Evolutionary conservation across 2,888 invertebrate species (phyloP), one percentile per base, ranked within the genome.

Genomic region (Calliphora vomitoria): DNA sequence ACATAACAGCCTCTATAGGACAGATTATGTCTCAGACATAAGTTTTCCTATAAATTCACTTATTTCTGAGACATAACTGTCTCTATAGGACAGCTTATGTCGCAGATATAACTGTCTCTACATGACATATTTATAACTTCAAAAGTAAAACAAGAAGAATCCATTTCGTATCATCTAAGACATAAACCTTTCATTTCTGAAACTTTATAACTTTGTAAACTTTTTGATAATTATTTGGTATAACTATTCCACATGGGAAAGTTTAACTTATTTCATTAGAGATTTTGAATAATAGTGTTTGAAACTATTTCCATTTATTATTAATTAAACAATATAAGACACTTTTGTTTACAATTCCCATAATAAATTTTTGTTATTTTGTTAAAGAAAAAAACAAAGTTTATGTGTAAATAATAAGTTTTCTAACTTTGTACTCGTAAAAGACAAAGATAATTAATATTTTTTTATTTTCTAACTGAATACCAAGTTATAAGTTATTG

Each of bases 401-500:
- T 75, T 68, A 31, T 74, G 55, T 58, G 72, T 47, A 66, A 66
- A 58, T 68, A 53, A 62, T 35, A 35, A 35, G 35, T 10, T 41
- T 68, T 53, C 41, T 62, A 41, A 72, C 44, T 79, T 68, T 80
- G 41, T 72, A 72, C 31, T 64, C 13, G 18, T 31, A 31, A 66
- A 55, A 44, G 31, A 41, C 31, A 44, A 18, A 64, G 41, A 53
- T 41, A 74, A 44, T 74, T 71, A 55, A 25, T 25, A 5, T 58
- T 31, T 58, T 25, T 20, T 25, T 68, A 35, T 38, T 81, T 64
- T 15, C n/a, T 74, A 41, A 66, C 18, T 41, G 44, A 41, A 66
- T 62, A 78, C 31, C 55, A 69, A 64, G 60, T 60, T 64, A n/a
- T 60, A 83, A 83, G 78, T 78, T 71, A 76, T 78, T 78, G 71